Base-by-base conservation (phyloP, 2,113 vertebrate genomes). In the Seriola quinqueradiata region DNA sequence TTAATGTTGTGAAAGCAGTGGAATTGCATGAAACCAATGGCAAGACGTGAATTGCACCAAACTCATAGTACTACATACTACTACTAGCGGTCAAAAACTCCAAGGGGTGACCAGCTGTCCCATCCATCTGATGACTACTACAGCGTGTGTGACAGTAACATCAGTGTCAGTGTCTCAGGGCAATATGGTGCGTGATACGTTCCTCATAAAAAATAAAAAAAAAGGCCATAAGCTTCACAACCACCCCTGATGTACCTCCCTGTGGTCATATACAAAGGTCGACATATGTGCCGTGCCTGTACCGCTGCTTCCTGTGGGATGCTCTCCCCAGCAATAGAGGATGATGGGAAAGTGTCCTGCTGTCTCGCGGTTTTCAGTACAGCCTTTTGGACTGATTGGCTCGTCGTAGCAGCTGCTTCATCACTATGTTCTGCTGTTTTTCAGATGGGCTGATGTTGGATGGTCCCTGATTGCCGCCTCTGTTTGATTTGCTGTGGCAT, bases 301-400 rank as follows among this genome's bases (percentile, higher is more conserved):
- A 46, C 73, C 58, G 69, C 60, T 82, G 81, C 48, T 23, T 38
- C 75, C 55, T 25, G 21, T 48, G 77, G 81, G 74, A 79, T 7
- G 17, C 79, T 10, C 85, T 84, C 38, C 60, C 1, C 3, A 11
- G 70, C 58, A 13, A 48, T 77, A 79, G 48, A 70, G 50, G 14
- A 25, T 69, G 71, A 89, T 86, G 71, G 70, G 52, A 69, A 82
- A 60, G 38, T 9, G 44, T 84, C 79, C 54, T 48, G 72, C 83
- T 58, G 88, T 65, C 61, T 83, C 19, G 70, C 65, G 79, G 72
- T 75, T 82, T 80, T 66, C 77, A 75, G 48, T n/a, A 10, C 68
- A 65, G 80, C 50, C 48, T 89, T 85, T 77, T 63, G 61, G 28
- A 44, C 63, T 91, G 85, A 91, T 89, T 88, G 87, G 67, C 85